Evolutionary conservation across 2,113 vertebrate species (phyloP), one percentile per base, ranked within the genome.

Genomic region (Nanorana parkeri): DNA sequence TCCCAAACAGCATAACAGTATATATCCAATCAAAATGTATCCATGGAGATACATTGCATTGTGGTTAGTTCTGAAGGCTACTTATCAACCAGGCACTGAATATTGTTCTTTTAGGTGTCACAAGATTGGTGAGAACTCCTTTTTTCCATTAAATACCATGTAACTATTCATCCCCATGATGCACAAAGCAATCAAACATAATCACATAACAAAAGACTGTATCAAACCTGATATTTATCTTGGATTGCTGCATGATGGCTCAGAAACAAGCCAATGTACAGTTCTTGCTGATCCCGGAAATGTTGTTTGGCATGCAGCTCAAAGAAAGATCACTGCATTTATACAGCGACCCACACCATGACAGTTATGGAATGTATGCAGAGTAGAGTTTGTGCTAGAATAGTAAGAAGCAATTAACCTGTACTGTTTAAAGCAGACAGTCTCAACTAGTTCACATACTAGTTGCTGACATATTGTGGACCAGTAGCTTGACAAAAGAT

Each of bases 131-230:
- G 13, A 81, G 66, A 66, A 80, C 26, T 63, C 7, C 11, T 26
- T 24, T 80, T 21, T 61, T 61, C 29, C 68, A 28, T 63, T 28
- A 54, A 64, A 81, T 72, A 56, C 56, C 79, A 66, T 74, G 58
- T 74, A 56, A 54, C 58, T 81, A 63, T 24, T 81, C 79, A 74
- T 41, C 28, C 41, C 24, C 60, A 26, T 61, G 68, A 29, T 72
- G 41, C 78, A 65, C 60, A 73, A 36, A 28, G 65, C 78, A 80
- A 71, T 74, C 28, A 74, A 64, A 74, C 47, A 72, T 81, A 81
- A 81, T 74, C 58, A 64, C n/a, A 32, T 55, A 81, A 81, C 79
- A 81, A 81, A 81, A 73, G 79, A 55, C 78, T 73, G 47, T 63
- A 74, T 81, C 66, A 20, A 56, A 21, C 78, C 29, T 74, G 60